Base-by-base conservation (phyloP, 2,113 vertebrate genomes). In the Trogon melanurus region DNA sequence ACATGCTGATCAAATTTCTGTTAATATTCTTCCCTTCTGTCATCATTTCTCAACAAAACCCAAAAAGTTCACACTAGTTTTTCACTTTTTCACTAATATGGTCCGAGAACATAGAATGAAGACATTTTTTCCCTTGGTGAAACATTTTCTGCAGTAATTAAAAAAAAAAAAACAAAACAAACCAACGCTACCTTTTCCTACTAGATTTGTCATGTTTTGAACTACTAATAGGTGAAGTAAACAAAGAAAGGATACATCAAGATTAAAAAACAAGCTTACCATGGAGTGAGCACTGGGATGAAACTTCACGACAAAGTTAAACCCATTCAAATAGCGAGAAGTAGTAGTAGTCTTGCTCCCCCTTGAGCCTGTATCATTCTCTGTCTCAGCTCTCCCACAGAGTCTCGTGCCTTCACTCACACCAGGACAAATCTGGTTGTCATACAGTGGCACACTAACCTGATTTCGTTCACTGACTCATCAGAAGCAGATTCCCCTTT, bases 311-410 rank as follows among this genome's bases (percentile, higher is more conserved):
- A 38, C 11, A 16, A 82, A 82, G 6, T 16, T n/a, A 90, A 83
- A 41, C 6, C 36, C 70, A 18, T 11, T 41, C 36, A 72, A 41
- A 54, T 0, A 73, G 17, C 54, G 22, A 94, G 48, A 81, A 78
- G 64, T 7, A 83, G 82, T 13, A 73, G 36, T 41, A 73, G 36
- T 78, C 94, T 92, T 97, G 91, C 95, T 96, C 85, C 90, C 71
- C 79, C 74, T 97, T 88, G 50, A 95, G 85, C 67, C 82, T n/a
- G 17, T 7, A 92, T 5, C 41, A n/a, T 32, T 90, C 83, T 58
- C 21, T 64, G 53, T 67, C 47, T 93, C n/a, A 76, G 58, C 30
- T 69, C 48, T 91, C 61, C 20, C 38, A 53, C 2, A 25, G 8
- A 53, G 34, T 16, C 34, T 72, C 56, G 45, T 0, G 1, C 47